Base-by-base conservation (phyloP, 2,888 invertebrate species). In the Synergus japonicus region DNA sequence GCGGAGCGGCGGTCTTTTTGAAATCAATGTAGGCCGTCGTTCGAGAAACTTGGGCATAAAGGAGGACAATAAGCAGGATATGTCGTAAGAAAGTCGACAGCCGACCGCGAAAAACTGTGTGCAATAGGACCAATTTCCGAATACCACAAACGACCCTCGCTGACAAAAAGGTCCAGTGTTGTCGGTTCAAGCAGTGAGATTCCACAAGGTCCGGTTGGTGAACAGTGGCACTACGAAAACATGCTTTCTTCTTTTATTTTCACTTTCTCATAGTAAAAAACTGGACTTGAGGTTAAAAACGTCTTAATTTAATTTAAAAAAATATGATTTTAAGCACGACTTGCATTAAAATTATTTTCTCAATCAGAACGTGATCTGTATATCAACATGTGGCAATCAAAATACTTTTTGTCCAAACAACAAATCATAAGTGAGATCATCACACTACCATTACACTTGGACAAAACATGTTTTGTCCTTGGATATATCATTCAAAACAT, bases 81-180 rank as follows among this genome's bases (percentile, higher is more conserved):
- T 54, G 73, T 73, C 49, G 73, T 73, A 73, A 73, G 73, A 73
- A 73, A 73, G 73, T 73, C 37, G 41, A 73, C 37, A 73, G 29
- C 29, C 54, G 49, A 54, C 37, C 54, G 54, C 54, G 73, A 73
- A 73, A 73, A 73, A 73, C 73, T 54, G n/a, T 54, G 54, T 44
- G 46, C 67, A 69, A 73, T 73, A 73, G 73, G 73, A 73, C 73
- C 73, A 73, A 73, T 73, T 73, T 73, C 49, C 49, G n/a, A 73
- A 73, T 73, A 73, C 73, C 73, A 54, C 73, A 73, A 73, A 54
- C 73, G 49, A 73, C 73, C 73, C 73, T 54, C 10, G 9, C 54
- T 69, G 73, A 73, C 54, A 73, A 73, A 73, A 73, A 73, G 41
- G 46, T 44, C 22, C 12, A 9, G 49, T 37, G 13, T 65, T 43